Conservation (phyloP, 2,113 vertebrate species). For the Cyprinodon brontotheroides region DNA sequence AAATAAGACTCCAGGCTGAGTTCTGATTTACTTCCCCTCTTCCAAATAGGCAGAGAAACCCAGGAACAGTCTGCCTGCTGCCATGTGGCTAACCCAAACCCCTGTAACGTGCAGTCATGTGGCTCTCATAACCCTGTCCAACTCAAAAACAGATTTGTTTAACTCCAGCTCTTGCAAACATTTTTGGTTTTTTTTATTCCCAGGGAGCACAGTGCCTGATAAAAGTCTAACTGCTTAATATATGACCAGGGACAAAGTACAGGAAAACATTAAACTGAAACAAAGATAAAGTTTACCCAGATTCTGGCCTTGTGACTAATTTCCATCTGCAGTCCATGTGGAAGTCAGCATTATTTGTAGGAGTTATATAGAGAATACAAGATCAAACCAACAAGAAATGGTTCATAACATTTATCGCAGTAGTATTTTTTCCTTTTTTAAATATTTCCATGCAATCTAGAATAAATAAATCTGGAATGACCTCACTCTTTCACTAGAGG, state of each 20-base stretch:
- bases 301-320: too few relatives aligned
- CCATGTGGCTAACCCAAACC: constrained; percentile 36
- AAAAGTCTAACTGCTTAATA: constrained; percentile 7
- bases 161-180: constrained; percentile 37
- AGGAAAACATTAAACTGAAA: too few relatives aligned
- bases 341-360: too few relatives aligned
- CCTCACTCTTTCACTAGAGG: too few relatives aligned
- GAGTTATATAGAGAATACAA: too few relatives aligned
- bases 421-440: background rate
- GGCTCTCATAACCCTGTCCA: constrained; percentile 16
- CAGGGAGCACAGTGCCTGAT: constrained; percentile 9
- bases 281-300: too few relatives aligned
- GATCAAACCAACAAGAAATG: too few relatives aligned
- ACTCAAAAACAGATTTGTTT: constrained; percentile 47
- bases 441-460: background rate
- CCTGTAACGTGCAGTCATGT: constrained; percentile 36
- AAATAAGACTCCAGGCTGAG: constrained; percentile 43
- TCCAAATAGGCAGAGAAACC: constrained; percentile 25
- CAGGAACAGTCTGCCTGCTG: constrained; percentile 23
- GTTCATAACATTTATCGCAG: background rate
- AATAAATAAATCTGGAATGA: too few relatives aligned
- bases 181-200: background rate
- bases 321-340: too few relatives aligned
- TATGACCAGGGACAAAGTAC: too few relatives aligned
- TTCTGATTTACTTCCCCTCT: constrained; percentile 47